Evolutionary conservation across 1,140 invertebrate genomes (phyloP).

Genomic region (Monochamus saltuarius): DNA sequence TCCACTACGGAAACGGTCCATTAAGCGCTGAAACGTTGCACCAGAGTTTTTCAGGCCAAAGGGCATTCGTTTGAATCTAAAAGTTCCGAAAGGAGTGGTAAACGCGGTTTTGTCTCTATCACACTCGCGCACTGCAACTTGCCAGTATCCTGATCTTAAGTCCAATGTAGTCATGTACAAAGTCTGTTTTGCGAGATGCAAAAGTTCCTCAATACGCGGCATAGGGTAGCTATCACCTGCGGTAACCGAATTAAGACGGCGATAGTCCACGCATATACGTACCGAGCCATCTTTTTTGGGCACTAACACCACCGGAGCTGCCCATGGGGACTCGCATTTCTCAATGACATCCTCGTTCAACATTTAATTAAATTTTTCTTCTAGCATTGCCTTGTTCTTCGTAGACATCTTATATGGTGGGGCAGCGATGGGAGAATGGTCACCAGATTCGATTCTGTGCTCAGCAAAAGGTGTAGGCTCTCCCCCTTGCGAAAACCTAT

Average conservation of each 20-base stretch:
- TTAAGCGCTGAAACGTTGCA: conserved; percentile 3
- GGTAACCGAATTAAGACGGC: conserved; percentile 49
- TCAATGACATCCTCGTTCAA: conserved; percentile 12
- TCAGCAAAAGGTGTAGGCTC: not conserved
- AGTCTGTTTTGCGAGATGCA: conserved; percentile 44
- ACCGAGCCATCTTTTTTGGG: conserved; percentile 50
- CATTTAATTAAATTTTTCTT: conserved; percentile 1
- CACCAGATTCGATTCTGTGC: not conserved
- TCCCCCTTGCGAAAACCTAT: not conserved
- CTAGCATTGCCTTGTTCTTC: not conserved
- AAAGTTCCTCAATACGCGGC: conserved; percentile 44
- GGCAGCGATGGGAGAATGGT: not conserved
- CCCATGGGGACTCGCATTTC: conserved; percentile 42
- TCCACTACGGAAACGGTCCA: not conserved
- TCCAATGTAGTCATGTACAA: conserved; percentile 30
- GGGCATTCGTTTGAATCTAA: not conserved
- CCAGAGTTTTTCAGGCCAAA: conserved; percentile 7
- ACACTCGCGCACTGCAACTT: not conserved
- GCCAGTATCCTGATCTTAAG: conserved; percentile 1
- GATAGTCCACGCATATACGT: conserved; percentile 55
- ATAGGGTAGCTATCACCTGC: conserved; percentile 24
- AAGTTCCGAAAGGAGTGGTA: not conserved
- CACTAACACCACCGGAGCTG: conserved; percentile 47
- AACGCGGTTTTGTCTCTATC: conserved; percentile 10
- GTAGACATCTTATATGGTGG: not conserved